phyloP scores from a whole-genome alignment of 2,888 invertebrate genomes.

The Steromphala cineraria region DNA sequence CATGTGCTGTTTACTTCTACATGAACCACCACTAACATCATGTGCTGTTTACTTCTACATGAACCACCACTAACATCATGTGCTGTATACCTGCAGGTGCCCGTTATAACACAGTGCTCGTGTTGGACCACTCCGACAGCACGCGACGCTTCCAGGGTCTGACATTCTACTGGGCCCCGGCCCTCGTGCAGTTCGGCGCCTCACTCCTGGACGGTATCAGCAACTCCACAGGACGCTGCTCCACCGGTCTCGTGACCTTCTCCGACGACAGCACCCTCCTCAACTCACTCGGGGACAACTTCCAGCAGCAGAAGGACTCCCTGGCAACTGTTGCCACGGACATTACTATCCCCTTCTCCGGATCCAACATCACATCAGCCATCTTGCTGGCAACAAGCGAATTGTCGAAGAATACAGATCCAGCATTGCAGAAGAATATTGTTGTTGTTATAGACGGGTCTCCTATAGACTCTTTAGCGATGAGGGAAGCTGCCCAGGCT shows the following conservation, averaged over 20 bases:
- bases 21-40: no score
- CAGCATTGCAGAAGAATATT: not conserved
- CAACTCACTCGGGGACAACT: not conserved
- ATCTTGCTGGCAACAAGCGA: not conserved
- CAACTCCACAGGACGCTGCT: not conserved
- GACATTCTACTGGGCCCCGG: not conserved
- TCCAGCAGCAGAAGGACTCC: not conserved
- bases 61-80: not conserved
- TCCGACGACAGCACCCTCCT: not conserved
- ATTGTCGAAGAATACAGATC: not conserved
- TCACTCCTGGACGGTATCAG: not conserved
- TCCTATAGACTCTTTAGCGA: not conserved
- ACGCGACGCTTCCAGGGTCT: not conserved
- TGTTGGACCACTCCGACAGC: conserved; percentile 1
- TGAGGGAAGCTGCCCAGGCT: not conserved
- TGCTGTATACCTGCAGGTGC: not conserved
- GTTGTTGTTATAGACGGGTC: not conserved
- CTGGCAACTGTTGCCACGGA: not conserved
- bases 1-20: no score
- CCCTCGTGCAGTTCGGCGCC: not conserved
- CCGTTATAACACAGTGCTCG: not conserved
- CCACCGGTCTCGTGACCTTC: not conserved
- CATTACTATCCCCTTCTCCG: not conserved
- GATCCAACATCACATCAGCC: not conserved
- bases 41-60: no score